These are phyloP conservation scores for Hydrophis major DNA, from an alignment of 2,797 vertebrate genomes.

Conservation along the genomic window DNA sequence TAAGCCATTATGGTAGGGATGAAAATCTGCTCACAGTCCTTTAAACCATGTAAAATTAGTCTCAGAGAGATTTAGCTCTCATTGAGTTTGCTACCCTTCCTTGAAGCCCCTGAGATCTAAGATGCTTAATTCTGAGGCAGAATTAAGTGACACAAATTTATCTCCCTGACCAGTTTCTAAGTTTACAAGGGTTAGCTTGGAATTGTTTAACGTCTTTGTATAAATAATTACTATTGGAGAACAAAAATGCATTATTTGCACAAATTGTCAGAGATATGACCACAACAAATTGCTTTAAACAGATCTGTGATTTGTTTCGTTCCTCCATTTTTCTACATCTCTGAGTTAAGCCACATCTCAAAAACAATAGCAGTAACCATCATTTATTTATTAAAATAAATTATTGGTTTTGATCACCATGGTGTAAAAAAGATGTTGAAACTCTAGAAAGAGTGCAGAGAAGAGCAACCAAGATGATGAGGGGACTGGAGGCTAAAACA, in stretches of 20 bases:
- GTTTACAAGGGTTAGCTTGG: not conserved
- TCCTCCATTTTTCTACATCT: not conserved
- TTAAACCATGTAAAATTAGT: conserved; percentile 34
- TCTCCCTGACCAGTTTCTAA: not conserved
- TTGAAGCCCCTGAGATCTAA: conserved; percentile 1
- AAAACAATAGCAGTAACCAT: not conserved
- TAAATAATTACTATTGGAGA: not conserved
- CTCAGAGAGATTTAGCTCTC: conserved; percentile 18
- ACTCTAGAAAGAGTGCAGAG: no score
- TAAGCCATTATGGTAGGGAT: not conserved
- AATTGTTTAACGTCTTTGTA: conserved; percentile 10
- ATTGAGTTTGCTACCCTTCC: conserved; percentile 6
- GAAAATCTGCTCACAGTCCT: not conserved
- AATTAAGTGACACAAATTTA: conserved; percentile 29
- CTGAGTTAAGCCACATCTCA: not conserved
- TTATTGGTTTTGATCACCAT: no score
- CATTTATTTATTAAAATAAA: not conserved
- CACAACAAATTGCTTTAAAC: not conserved
- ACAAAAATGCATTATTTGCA: not conserved
- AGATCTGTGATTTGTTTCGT: not conserved
- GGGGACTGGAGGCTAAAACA: no score
- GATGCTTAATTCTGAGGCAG: conserved; percentile 10
- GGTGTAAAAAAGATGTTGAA: no score
- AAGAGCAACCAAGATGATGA: no score
- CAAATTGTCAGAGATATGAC: not conserved